Evolutionary conservation across 2,888 invertebrate genomes (phyloP), one percentile per base, ranked within the genome.

Genomic region (Amaurobius ferox): DNA sequence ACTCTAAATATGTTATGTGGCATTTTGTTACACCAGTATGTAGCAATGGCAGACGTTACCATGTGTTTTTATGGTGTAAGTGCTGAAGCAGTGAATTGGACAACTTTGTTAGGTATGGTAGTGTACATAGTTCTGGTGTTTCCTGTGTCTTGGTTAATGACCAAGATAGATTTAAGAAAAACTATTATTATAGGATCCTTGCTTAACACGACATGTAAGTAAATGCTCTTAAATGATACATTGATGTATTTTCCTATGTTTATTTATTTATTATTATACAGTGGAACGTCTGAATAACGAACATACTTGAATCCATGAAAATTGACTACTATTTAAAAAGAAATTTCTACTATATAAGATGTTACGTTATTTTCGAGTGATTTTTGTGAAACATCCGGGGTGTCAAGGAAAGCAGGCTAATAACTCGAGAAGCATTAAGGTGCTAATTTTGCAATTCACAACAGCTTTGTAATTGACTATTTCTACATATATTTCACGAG

Each of bases 21-120:
- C 66, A 94, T 97, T 94, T 98, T 98, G 92, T 98, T 98, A 98
- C 96, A 98, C 90, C 96, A 98, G 92, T 97, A 97, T 93, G 95
- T 96, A 90, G 98, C 98, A 90, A 97, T 98, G 88, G 94, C 95
- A 89, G 95, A 97, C 91, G 94, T 96, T 76, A 93, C 98, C 66
- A 93, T 92, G 89, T 94, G 94, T 89, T 92, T 91, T 89, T 92
- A 92, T 79, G 89, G 89, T 1, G 83, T 88, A 19, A 83, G 48
- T 26, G 64, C 86, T 28, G 87, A 94, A 89, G 93, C 94, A 90
- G 96, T 99, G 74, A 96, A 99, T 91, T 98, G 98, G 98, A 96
- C 98, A 30, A 98, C 98, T 55, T 96, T 99, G 96, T 94, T 99
- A 90, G 99, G 95, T 92, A 99, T 99, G 99, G 94, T 97, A 89